Percentiles rank a stretch among this genome's conserved stretches.
phyloP scores from a whole-genome alignment of 1,140 invertebrate genomes.

The Artemia franciscana region DNA sequence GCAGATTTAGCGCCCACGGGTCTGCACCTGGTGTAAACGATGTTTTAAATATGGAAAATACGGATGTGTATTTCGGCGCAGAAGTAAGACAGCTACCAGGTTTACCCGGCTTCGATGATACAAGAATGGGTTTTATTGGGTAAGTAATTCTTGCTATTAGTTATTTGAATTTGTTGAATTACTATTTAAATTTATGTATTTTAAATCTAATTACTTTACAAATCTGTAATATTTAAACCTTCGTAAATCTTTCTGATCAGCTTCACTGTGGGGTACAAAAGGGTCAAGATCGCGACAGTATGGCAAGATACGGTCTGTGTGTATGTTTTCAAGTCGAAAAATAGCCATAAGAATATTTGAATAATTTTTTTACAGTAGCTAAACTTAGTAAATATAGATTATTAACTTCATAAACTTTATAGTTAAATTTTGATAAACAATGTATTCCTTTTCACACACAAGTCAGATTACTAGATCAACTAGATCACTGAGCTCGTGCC shows the following conservation, averaged over 20 bases:
- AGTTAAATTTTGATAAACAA: too few species aligned
- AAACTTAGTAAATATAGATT: too few species aligned
- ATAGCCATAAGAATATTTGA: too few species aligned
- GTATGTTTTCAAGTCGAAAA: neutral
- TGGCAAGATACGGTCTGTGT: neutral
- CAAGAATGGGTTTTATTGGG: conserved; percentile 25
- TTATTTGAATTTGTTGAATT: neutral
- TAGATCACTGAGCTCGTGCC: too few species aligned
- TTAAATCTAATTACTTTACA: conserved; percentile 4
- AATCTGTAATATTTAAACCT: neutral
- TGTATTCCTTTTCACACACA: too few species aligned
- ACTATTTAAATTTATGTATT: conserved; percentile 2
- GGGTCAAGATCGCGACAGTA: neutral
- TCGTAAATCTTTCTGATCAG: too few species aligned
- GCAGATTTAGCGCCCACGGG: conserved; percentile 44
- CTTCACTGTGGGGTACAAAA: too few species aligned
- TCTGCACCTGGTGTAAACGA: conserved; percentile 56
- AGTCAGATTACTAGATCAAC: too few species aligned
- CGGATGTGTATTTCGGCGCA: conserved; percentile 61
- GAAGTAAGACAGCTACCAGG: conserved; percentile 47
- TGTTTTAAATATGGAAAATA: conserved; percentile 59
- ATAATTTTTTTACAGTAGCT: too few species aligned
- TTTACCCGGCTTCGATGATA: conserved; percentile 39
- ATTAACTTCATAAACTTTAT: too few species aligned
- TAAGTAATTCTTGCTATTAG: conserved; percentile 1